Percentiles rank a stretch among this genome's conserved stretches.
phyloP scores from a whole-genome alignment of 2,888 invertebrate genomes.

The Xylota segnis region DNA sequence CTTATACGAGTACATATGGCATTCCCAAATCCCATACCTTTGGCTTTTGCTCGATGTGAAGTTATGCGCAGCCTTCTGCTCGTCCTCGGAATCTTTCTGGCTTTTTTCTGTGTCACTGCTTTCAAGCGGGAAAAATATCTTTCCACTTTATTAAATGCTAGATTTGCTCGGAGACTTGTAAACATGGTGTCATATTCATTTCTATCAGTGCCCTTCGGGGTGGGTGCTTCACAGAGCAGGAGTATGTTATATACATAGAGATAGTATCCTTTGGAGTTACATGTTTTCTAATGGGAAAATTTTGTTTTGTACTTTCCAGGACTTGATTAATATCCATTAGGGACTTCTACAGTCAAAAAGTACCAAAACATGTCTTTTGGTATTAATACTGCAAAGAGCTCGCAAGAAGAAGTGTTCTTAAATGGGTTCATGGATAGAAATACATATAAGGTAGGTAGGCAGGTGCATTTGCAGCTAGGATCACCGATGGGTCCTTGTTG shows the following conservation, averaged over 20 bases:
- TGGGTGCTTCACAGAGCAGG: slow-evolving; percentile 1
- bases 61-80: slow-evolving; percentile 51
- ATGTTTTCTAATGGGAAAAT: slow-evolving; percentile 30
- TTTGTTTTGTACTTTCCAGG: slow-evolving; percentile 28
- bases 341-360: not conserved
- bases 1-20: slow-evolving; percentile 40
- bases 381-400: no score
- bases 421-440: no score
- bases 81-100: slow-evolving; percentile 19
- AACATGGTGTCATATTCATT: slow-evolving; percentile 70
- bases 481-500: no score
- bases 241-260: not conserved
- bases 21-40: slow-evolving; percentile 57
- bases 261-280: slow-evolving; percentile 14
- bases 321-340: slow-evolving; percentile 17
- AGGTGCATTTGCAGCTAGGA: no score
- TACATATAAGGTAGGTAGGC: no score
- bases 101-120: slow-evolving; percentile 50
- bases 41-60: slow-evolving; percentile 49
- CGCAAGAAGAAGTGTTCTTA: no score
- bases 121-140: slow-evolving; percentile 63
- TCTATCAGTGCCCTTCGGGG: slow-evolving; percentile 44
- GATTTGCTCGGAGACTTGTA: slow-evolving; percentile 70
- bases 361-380: no score
- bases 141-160: slow-evolving; percentile 73